Base-by-base conservation (phyloP, 2,797 vertebrate species). In the Enteromius paludinosus region DNA sequence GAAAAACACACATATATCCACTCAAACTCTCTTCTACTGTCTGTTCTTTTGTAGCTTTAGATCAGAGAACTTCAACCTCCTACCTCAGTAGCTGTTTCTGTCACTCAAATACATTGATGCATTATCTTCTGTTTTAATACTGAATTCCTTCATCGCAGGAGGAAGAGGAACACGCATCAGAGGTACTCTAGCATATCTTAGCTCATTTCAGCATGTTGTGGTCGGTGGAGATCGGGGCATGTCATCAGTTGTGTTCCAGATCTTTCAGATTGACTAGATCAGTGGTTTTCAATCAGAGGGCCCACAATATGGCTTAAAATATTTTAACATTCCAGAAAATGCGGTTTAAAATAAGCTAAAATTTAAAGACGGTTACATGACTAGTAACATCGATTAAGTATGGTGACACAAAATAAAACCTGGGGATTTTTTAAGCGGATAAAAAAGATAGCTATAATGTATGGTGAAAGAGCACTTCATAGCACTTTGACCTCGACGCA, bases 81-180 rank as follows among this genome's bases (percentile, higher is more conserved):
- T 23, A 25, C 61, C 11, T 35, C 18, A 54, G n/a, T 20, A 73
- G 23, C 45, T 73, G 30, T 59, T 41, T 75, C 12, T 81, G 5
- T 76, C 14, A 6, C 41, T 9, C 30, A 77, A 49, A 71, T 65
- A 54, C 17, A 41, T 61, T 66, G 23, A 71, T 20, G 62, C 30
- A 10, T 59, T 62, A 62, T 43, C n/a, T 81, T 79, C 45, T 62
- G 30, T 81, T 83, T 72, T 59, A 86, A 81, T 66, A 4, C 59
- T 71, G 20, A 78, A 71, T 6, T 56, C 14, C 49, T 81, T 76
- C 15, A 71, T 70, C 11, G 49, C 79, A 95, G 41, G 94, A 94
- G 90, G 94, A 94, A 84, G 94, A 95, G 83, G 89, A 86, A 52
- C 92, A 93, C 64, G 87, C 62, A 69, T 85, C 91, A 88, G 94